Evolutionary conservation across 2,113 vertebrate species (phyloP), one percentile per base, ranked within the genome.

Genomic region (Thamnaconus septentrionalis): DNA sequence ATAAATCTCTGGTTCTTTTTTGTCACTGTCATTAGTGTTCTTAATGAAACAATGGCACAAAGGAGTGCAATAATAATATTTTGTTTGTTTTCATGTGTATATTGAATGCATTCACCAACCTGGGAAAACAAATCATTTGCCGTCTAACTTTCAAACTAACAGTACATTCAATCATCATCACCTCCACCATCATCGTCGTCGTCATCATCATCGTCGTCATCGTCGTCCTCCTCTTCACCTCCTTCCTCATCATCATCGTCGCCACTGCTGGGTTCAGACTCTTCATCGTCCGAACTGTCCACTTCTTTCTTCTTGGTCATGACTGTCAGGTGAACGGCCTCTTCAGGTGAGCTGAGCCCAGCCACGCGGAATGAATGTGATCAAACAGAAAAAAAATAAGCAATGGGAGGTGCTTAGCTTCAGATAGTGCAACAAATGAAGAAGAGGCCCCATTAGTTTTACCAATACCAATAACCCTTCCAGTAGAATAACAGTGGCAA

Each of bases 231-330:
- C 0, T 65, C 78, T 0, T 69, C 71, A 0, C 56, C 72, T 0
- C 70, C 83, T 0, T 68, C 80, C 0, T 81, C 75, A 0, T 82
- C 71, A 0, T 82, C 85, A 48, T 80, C 84, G 5, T 53, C 84
- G 56, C 62, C 79, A 1, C 71, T 81, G 59, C 77, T 86, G 3
- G 59, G 51, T 56, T 87, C 80, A 40, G 61, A 75, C 47, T 59
- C 80, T 51, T 85, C 75, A 43, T 78, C 68, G 4, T 89, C 75
- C 53, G 73, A 88, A 72, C 73, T 76, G 1, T 39, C 66, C 6
- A 5, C 65, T 57, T 79, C 62, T 53, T 58, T 76, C 54, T 59
- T 7, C 53, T 53, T 54, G 8, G 5, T 48, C 53, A 50, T 0
- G n/a, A 44, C 6, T 18, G 6, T 72, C 48, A 87, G 86, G 18